These are phyloP conservation scores for Uloborus diversus DNA, from an alignment of 1,140 invertebrate genomes.

Conservation along the genomic window DNA sequence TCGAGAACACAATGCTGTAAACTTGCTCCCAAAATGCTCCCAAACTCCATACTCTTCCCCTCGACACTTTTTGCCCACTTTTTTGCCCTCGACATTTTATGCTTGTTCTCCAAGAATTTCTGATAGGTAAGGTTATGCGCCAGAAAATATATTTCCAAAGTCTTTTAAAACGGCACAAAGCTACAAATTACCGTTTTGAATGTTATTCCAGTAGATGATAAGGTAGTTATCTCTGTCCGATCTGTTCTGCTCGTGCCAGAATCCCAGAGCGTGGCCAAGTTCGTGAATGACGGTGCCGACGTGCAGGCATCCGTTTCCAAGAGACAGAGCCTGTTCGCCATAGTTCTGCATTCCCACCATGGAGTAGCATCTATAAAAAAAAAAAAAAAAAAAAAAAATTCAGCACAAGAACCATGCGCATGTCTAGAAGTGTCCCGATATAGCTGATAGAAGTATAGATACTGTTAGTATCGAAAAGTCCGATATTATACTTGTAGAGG, in stretches of 20 bases:
- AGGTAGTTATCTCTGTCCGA: conserved; percentile 55
- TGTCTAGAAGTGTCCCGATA: neutral
- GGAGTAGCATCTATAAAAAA: neutral
- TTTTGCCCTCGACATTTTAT: too few relatives aligned
- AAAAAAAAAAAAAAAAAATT: too few relatives aligned
- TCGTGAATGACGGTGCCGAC: conserved; percentile 49
- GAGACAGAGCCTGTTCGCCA: conserved; percentile 49
- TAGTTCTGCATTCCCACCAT: conserved; percentile 49
- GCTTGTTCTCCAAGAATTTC: too few relatives aligned
- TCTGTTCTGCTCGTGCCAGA: too few relatives aligned
- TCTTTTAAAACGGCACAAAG: conserved; percentile 68
- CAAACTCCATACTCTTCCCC: too few relatives aligned
- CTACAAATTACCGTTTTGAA: conserved; percentile 74
- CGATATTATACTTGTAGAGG: too few relatives aligned
- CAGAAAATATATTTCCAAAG: conserved; percentile 71
- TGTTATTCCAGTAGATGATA: conserved; percentile 57
- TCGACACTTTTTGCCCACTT: too few relatives aligned
- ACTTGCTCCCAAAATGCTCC: too few relatives aligned
- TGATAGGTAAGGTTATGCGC: too few relatives aligned
- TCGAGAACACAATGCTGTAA: too few relatives aligned
- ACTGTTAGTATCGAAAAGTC: too few relatives aligned
- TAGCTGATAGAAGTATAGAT: neutral
- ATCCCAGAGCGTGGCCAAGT: too few relatives aligned
- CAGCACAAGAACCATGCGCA: conserved; percentile 1
- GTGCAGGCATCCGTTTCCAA: conserved; percentile 57